A percentile compares a stretch with the other conserved stretches of the same genome.
Conservation (phyloP, 2,113 vertebrate genomes). For the Lagopus leucura region DNA sequence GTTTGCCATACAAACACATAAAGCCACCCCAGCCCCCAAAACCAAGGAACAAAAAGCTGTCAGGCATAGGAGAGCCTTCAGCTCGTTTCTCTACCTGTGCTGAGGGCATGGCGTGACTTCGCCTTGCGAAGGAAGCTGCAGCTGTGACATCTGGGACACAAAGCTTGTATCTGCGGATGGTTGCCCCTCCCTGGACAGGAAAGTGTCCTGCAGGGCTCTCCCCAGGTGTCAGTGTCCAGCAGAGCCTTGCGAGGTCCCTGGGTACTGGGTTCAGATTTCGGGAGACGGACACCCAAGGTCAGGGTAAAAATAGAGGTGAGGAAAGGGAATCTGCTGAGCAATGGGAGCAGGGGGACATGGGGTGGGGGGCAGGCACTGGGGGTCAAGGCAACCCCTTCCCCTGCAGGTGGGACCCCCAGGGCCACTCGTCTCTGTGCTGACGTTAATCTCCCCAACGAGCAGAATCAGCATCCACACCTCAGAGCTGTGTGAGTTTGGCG, state of each 20-base stretch:
- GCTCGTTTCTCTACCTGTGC: conserved; percentile 12
- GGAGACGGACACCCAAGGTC: not conserved
- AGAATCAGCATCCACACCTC: not conserved
- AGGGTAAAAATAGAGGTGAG: conserved; percentile 56
- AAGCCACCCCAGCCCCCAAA: not conserved
- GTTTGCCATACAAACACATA: not conserved
- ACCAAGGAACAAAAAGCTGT: not conserved
- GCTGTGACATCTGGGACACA: not conserved
- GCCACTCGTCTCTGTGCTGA: not conserved
- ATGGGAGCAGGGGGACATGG: not conserved
- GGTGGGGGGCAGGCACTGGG: not conserved
- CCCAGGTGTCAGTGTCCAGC: not conserved
- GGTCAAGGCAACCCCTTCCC: not conserved
- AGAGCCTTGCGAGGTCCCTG: not conserved
- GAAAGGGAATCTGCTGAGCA: conserved; percentile 40
- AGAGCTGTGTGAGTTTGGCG: not conserved
- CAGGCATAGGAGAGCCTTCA: not conserved
- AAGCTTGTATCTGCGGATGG: not conserved
- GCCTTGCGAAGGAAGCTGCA: not conserved
- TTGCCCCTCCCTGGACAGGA: not conserved
- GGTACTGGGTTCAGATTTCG: not conserved
- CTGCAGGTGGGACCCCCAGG: not conserved
- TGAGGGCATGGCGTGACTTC: not conserved
- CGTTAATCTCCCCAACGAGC: too few species aligned
- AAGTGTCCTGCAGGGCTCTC: not conserved